phyloP scores from a whole-genome alignment of 2,888 invertebrate species.

The Eupithecia subfuscata region DNA sequence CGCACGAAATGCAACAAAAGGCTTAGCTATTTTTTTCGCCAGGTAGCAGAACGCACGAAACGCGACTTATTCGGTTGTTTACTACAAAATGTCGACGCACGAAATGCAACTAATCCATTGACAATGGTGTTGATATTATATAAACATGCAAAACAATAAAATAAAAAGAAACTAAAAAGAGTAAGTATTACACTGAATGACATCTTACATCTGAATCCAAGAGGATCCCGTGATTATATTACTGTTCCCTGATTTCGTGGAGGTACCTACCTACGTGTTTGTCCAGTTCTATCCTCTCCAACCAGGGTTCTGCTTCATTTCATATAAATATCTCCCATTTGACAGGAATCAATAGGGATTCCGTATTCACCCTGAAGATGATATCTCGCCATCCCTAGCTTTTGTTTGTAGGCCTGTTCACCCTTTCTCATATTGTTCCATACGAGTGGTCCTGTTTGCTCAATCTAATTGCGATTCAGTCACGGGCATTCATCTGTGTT shows the following conservation, averaged over 20 bases:
- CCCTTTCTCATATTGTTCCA: slow-evolving; percentile 80
- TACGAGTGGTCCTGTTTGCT: slow-evolving; percentile 77
- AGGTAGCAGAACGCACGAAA: too few relatives aligned
- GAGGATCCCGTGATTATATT: background rate
- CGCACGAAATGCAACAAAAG: too few relatives aligned
- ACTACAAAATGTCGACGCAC: too few relatives aligned
- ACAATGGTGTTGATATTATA: too few relatives aligned
- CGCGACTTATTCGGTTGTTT: too few relatives aligned
- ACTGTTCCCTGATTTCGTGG: background rate
- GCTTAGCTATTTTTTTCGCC: too few relatives aligned
- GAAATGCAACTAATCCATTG: too few relatives aligned
- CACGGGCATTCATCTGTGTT: slow-evolving; percentile 73
- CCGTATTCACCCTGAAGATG: slow-evolving; percentile 18
- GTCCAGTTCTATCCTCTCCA: background rate
- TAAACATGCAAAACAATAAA: too few relatives aligned
- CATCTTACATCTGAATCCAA: background rate
- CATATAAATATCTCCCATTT: slow-evolving; percentile 16
- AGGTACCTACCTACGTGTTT: background rate
- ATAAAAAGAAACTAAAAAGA: too few relatives aligned
- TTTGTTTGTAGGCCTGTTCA: slow-evolving; percentile 70
- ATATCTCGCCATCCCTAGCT: slow-evolving; percentile 49
- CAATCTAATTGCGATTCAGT: slow-evolving; percentile 81
- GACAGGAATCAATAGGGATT: slow-evolving; percentile 26
- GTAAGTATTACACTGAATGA: background rate
- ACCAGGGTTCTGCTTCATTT: background rate